Evolutionary conservation across 2,888 invertebrate genomes (phyloP).

Genomic region (Andrena chrysosceles): DNA sequence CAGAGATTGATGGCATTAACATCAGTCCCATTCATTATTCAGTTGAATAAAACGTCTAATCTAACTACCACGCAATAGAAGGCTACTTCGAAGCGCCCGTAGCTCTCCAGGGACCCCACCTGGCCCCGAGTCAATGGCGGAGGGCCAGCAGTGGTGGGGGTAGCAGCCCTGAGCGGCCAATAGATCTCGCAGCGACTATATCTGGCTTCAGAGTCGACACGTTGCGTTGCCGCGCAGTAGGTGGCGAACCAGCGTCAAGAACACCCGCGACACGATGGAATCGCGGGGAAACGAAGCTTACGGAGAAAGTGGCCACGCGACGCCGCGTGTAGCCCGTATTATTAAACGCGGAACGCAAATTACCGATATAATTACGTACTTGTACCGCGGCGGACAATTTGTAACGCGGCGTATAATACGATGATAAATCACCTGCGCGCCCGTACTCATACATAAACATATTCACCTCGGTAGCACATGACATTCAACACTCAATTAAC

Average conservation of each 20-base stretch:
- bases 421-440: slow-evolving; percentile 71
- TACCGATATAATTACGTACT: slow-evolving; percentile 70
- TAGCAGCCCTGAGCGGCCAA: not conserved
- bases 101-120: too few species aligned
- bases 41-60: too few species aligned
- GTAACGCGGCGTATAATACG: slow-evolving; percentile 72
- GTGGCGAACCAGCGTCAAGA: not conserved
- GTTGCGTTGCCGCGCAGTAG: not conserved
- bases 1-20: not conserved
- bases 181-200: not conserved
- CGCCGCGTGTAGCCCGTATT: slow-evolving; percentile 33
- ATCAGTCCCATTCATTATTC: too few species aligned
- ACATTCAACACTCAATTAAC: slow-evolving; percentile 73
- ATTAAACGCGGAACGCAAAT: slow-evolving; percentile 64
- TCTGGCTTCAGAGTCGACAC: not conserved
- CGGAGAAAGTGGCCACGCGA: slow-evolving; percentile 51
- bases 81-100: too few species aligned
- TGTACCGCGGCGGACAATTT: slow-evolving; percentile 70
- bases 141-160: not conserved
- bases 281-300: slow-evolving; percentile 5
- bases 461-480: slow-evolving; percentile 66
- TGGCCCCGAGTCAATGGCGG: too few species aligned
- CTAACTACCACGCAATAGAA: too few species aligned
- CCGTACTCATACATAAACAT: slow-evolving; percentile 71
- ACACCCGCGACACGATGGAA: not conserved